These are phyloP conservation scores for Pseudolaguvia tuberculata DNA, from an alignment of 2,113 vertebrate genomes.

Conservation along the genomic window DNA sequence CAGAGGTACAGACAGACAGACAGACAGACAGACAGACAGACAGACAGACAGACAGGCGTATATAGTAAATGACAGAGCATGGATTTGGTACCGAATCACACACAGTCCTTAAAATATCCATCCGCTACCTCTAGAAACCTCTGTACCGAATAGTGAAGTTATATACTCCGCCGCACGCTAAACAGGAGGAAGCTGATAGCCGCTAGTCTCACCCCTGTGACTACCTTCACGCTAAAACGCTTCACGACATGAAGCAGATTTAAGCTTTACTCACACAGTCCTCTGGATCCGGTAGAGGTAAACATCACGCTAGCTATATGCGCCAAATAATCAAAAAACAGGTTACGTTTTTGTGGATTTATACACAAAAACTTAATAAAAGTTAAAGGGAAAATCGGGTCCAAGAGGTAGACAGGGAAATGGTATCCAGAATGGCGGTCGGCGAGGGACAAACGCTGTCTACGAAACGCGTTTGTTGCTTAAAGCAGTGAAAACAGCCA, in stretches of 20 bases:
- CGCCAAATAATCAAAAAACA: background rate
- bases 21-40: no score
- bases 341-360: background rate
- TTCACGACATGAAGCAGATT: conserved; percentile 7
- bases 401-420: conserved; percentile 28
- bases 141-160: no score
- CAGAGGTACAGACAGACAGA: no score
- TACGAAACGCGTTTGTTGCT: conserved; percentile 26
- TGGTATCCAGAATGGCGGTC: conserved; percentile 40
- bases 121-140: background rate
- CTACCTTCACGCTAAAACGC: background rate
- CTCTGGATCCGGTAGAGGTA: conserved; percentile 68
- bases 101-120: background rate
- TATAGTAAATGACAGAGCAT: conserved; percentile 60
- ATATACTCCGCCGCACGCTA: background rate
- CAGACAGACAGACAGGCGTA: no score
- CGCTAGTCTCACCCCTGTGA: conserved; percentile 16
- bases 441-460: conserved; percentile 36
- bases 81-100: background rate
- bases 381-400: conserved; percentile 53
- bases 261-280: conserved; percentile 64
- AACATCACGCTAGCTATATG: conserved; percentile 58
- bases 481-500: background rate
- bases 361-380: conserved; percentile 44
- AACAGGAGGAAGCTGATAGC: conserved; percentile 31